These are phyloP conservation scores for Cheilosia variabilis DNA, from an alignment of 2,888 invertebrate genomes.

Conservation along the genomic window DNA sequence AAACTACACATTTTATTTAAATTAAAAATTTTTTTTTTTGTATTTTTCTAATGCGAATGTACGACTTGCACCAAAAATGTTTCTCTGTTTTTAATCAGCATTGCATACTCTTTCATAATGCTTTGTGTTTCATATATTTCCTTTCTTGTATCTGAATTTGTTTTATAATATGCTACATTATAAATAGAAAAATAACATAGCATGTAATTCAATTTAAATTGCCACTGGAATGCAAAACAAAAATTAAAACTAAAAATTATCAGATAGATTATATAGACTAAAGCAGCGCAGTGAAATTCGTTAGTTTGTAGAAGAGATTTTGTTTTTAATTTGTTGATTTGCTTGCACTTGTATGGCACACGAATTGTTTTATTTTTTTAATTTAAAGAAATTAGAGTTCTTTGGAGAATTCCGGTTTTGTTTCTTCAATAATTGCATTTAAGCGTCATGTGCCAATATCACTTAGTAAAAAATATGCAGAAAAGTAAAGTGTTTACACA, in stretches of 20 bases:
- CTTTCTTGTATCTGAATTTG: slow-evolving; percentile 69
- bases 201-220: slow-evolving; percentile 58
- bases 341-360: slow-evolving; percentile 71
- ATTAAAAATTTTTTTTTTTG: slow-evolving; percentile 70
- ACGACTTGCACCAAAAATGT: slow-evolving; percentile 57
- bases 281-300: slow-evolving; percentile 41
- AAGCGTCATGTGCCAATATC: slow-evolving; percentile 10
- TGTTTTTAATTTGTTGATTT: slow-evolving; percentile 58
- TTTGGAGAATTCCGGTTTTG: slow-evolving; percentile 63
- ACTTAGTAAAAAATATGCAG: not conserved
- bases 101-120: slow-evolving; percentile 60
- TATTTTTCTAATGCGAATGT: slow-evolving; percentile 74
- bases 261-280: slow-evolving; percentile 17
- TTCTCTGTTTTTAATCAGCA: slow-evolving; percentile 49
- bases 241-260: too few relatives aligned
- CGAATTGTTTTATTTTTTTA: not conserved
- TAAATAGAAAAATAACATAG: slow-evolving; percentile 53
- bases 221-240: slow-evolving; percentile 22
- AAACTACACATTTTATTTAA: slow-evolving; percentile 44
- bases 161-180: slow-evolving; percentile 29
- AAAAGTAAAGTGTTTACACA: not conserved
- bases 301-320: slow-evolving; percentile 36
- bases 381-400: slow-evolving; percentile 29
- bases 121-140: slow-evolving; percentile 71
- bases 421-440: not conserved